Conservation (phyloP, 2,113 vertebrate genomes). For the Sigmodon hispidus region DNA sequence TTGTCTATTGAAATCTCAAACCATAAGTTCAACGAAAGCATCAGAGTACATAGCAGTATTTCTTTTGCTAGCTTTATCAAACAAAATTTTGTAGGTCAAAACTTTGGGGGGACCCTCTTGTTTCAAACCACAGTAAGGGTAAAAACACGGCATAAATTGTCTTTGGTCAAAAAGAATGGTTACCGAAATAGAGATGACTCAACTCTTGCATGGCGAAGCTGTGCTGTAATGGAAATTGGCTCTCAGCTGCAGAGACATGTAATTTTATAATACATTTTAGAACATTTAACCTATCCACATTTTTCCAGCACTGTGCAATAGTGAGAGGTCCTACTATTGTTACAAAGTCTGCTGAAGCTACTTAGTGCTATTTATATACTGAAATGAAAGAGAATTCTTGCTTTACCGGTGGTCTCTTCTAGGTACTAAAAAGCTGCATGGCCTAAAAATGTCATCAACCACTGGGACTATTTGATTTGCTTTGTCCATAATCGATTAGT, state of each 20-base stretch:
- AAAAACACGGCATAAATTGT: conserved; percentile 74
- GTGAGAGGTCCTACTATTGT: conserved; percentile 52
- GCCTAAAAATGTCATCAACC: conserved; percentile 66
- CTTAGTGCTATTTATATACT: conserved; percentile 60
- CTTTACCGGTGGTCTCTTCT: conserved; percentile 69
- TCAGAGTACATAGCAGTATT: conserved; percentile 16
- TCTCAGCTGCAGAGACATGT: conserved; percentile 73
- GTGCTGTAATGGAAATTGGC: conserved; percentile 76
- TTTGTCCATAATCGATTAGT: conserved; percentile 67
- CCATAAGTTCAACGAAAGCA: conserved; percentile 47
- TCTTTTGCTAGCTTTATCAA: conserved; percentile 55
- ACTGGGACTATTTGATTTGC: conserved; percentile 61
- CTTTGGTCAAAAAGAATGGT: conserved; percentile 77
- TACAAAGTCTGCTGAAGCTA: conserved; percentile 45
- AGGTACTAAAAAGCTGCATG: conserved; percentile 47
- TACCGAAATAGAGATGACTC: conserved; percentile 82
- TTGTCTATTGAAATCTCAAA: conserved; percentile 55
- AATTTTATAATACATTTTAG: conserved; percentile 77
- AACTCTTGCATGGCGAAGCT: conserved; percentile 63
- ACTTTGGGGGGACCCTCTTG: conserved; percentile 63
- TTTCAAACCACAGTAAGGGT: conserved; percentile 50
- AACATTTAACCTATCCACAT: conserved; percentile 72
- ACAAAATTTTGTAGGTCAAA: conserved; percentile 74
- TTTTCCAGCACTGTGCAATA: background rate
- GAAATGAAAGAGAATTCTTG: conserved; percentile 51